A percentile compares a stretch with the other conserved stretches of the same genome.
phyloP scores from a whole-genome alignment of 2,888 invertebrate genomes.

The Ptychoptera albimana region DNA sequence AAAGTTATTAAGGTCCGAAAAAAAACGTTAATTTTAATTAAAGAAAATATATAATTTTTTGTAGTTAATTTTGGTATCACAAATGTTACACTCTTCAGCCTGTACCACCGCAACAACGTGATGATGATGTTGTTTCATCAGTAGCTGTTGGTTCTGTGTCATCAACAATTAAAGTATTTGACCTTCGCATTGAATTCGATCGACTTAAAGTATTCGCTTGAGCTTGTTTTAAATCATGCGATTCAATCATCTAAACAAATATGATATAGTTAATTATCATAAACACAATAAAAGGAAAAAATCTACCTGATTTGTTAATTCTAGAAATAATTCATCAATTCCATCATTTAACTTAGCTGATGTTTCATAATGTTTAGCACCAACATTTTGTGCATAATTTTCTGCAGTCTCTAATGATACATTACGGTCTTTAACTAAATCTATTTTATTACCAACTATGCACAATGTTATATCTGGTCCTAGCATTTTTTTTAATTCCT shows the following conservation, averaged over 20 bases:
- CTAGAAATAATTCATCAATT: constrained; percentile 79
- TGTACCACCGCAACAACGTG: constrained; percentile 12
- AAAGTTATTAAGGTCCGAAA: too few species aligned
- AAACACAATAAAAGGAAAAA: neutral
- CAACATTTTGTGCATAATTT: constrained; percentile 80
- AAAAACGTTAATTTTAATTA: too few species aligned
- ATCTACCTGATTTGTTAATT: constrained; percentile 62
- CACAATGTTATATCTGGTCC: constrained; percentile 81
- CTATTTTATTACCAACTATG: constrained; percentile 95
- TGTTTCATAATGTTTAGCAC: constrained; percentile 82
- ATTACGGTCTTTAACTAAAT: constrained; percentile 80
- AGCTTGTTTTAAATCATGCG: constrained; percentile 10
- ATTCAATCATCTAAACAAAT: constrained; percentile 10
- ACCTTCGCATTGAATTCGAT: constrained; percentile 13
- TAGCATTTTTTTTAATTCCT: constrained; percentile 89
- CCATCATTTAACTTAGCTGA: constrained; percentile 88
- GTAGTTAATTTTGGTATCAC: too few species aligned
- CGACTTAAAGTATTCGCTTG: constrained; percentile 11
- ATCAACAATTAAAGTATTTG: constrained; percentile 14
- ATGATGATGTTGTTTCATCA: neutral
- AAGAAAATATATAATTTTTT: too few species aligned
- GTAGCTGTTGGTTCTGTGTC: constrained; percentile 9
- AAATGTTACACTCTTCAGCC: constrained; percentile 8
- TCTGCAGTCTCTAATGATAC: constrained; percentile 70
- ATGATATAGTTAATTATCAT: neutral